Conservation (phyloP, 1,140 invertebrate genomes). For the Sminthurinus signatus region DNA sequence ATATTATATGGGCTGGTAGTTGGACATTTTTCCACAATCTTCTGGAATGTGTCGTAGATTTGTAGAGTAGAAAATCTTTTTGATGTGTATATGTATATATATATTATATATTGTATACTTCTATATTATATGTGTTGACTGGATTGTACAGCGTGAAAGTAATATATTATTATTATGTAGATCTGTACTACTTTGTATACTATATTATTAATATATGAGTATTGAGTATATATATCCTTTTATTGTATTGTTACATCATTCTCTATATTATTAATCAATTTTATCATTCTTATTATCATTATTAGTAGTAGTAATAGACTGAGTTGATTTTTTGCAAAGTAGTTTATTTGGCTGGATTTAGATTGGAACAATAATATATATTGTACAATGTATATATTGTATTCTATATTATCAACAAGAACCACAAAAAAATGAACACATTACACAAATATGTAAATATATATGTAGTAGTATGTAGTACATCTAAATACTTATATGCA, state of each 20-base stretch:
- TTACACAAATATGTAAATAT: no score
- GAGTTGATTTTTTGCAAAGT: background rate
- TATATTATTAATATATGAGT: background rate
- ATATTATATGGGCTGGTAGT: no score
- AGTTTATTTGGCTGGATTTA: no score
- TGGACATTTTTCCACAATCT: no score
- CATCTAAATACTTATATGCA: no score
- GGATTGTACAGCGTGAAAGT: background rate
- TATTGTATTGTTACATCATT: background rate
- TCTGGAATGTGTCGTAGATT: background rate
- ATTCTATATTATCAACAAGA: no score
- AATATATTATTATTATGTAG: background rate
- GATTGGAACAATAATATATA: no score
- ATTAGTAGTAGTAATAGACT: background rate
- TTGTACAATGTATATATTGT: no score
- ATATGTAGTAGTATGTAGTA: no score
- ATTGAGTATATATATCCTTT: background rate
- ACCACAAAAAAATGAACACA: no score
- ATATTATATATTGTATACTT: no score
- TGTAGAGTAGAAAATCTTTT: background rate
- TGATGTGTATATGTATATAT: constrained; percentile 4
- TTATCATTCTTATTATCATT: background rate
- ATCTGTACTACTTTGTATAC: background rate
- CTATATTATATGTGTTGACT: constrained; percentile 9
- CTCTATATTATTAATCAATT: background rate